Base-by-base conservation (phyloP, 2,888 invertebrate genomes). In the Eupelmus urozonus region DNA sequence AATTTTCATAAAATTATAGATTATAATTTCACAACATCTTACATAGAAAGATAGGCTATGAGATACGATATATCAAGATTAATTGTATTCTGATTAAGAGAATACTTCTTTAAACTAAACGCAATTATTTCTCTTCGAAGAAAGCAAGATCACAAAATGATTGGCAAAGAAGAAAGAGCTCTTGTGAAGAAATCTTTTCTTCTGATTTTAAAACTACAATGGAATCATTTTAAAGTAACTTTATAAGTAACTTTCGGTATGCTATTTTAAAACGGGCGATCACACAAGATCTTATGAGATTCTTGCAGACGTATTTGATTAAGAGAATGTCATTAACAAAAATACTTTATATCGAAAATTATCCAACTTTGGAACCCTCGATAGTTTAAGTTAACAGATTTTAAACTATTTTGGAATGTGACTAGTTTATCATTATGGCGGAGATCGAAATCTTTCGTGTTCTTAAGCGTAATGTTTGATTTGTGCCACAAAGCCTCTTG, bases 401-500 rank as follows among this genome's bases (percentile, higher is more conserved):
- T 67, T 60, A 69, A 75, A 62, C 49, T 62, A 67, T 60, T 67
- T 40, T 18, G 59, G 66, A 75, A 75, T 75, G 66, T 67, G 74
- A 67, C 66, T 60, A 67, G 66, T 49, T 75, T 67, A 66, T 66
- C 4, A 42, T 16, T 29, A 51, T 53, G 60, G 60, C 51, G 34
- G 20, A 59, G 75, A 67, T 75, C 67, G 51, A 67, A 67, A 67
- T 62, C 40, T n/a, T 67, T 75, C 60, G 11, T 67, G 75, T 60
- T 60, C 34, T 29, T 69, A 73, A 73, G 65, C 65, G 66, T 74
- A 74, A 66, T 40, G 42, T 73, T 73, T 73, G 63, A 73, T 73
- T 73, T 73, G 53, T 73, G 63, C 72, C 42, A 20, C 34, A 53
- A 53, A 65, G 63, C 63, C 42, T 63, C 18, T 53, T 62, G 29